Percentiles rank a stretch among this genome's conserved stretches.
Evolutionary conservation across 2,797 vertebrate species (phyloP).

Genomic region (Microctenopoma lineatum): DNA sequence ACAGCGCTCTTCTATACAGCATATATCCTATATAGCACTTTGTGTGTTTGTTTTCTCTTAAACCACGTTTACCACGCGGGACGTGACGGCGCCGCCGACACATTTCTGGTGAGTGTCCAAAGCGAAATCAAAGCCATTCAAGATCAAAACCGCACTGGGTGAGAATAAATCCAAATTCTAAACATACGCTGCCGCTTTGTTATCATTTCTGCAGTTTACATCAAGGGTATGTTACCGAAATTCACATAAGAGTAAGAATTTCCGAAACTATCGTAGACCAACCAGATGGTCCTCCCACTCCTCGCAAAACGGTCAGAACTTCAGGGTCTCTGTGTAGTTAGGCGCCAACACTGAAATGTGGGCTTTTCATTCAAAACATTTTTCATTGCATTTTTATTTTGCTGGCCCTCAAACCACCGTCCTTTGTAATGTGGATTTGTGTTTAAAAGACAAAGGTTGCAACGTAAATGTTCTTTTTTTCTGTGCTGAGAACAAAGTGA

Average conservation of each 20-base stretch:
- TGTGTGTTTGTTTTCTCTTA: not conserved
- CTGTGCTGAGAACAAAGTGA: conserved; percentile 29
- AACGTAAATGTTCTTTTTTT: not conserved
- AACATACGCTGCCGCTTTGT: not conserved
- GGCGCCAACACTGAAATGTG: conserved; percentile 12
- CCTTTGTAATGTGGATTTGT: not conserved
- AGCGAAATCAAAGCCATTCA: not conserved
- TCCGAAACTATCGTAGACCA: conserved; percentile 6
- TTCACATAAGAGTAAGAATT: conserved; percentile 6
- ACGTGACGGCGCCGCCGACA: not conserved
- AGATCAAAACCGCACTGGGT: not conserved
- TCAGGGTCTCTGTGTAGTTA: conserved; percentile 9
- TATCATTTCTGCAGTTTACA: not conserved
- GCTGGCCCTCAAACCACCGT: conserved; percentile 4
- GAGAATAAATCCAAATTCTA: not conserved
- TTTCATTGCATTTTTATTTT: conserved; percentile 7
- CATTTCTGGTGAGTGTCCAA: not conserved
- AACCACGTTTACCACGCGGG: not conserved
- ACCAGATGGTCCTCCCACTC: conserved; percentile 47
- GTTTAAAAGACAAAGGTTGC: conserved; percentile 19
- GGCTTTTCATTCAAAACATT: not conserved
- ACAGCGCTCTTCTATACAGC: not conserved
- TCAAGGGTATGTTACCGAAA: conserved; percentile 2
- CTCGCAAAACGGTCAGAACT: conserved; percentile 12
- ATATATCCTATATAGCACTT: conserved; percentile 9